phyloP scores from a whole-genome alignment of 1,140 invertebrate genomes.

The Ips typographus region DNA sequence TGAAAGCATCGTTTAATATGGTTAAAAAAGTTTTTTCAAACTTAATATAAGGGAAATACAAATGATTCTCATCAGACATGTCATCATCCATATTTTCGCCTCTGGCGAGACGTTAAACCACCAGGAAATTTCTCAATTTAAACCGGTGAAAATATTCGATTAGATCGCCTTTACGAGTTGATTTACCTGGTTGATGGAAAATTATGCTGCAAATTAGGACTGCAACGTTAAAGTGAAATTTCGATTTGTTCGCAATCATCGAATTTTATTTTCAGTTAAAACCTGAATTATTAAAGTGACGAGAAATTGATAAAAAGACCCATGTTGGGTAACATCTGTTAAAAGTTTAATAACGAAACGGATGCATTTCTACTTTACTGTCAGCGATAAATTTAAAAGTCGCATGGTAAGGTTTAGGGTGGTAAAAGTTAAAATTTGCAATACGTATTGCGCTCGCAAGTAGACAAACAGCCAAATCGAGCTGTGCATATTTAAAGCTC shows the following conservation, averaged over 20 bases:
- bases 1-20: no score
- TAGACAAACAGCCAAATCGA: constrained; percentile 4
- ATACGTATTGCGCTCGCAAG: not conserved
- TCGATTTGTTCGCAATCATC: no score
- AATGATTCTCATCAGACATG: not conserved
- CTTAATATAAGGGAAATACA: not conserved
- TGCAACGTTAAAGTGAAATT: not conserved
- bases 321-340: no score
- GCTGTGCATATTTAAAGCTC: constrained; percentile 2
- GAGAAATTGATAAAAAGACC: no score
- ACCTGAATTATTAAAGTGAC: no score
- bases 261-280: no score
- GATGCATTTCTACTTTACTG: no score
- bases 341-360: no score
- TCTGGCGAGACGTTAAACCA: constrained; percentile 1
- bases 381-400: not conserved
- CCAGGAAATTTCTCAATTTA: constrained; percentile 6
- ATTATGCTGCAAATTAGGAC: not conserved
- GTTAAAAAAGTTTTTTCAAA: no score
- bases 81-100: constrained; percentile 1
- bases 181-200: constrained; percentile 5
- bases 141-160: constrained; percentile 3
- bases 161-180: not conserved
- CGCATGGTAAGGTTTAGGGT: not conserved
- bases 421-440: constrained; percentile 1